These are phyloP conservation scores for Bothrops alternatus DNA, from an alignment of 2,797 vertebrate genomes.

Conservation along the genomic window DNA sequence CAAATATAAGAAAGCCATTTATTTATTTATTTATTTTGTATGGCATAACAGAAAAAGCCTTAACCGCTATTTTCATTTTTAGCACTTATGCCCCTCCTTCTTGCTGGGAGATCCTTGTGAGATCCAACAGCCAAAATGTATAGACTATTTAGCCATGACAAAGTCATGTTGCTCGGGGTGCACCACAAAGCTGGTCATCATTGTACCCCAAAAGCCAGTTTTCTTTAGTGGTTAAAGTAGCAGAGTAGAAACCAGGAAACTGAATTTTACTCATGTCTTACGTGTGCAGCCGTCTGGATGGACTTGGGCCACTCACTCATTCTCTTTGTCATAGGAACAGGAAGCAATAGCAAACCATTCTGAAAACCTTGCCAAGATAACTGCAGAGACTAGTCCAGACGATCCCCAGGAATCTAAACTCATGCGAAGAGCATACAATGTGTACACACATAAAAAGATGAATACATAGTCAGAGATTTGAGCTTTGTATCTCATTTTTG, in stretches of 20 bases:
- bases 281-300: not conserved
- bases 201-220: not conserved
- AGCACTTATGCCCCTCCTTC: not conserved
- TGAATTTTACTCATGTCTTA: not conserved
- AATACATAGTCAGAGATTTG: not conserved
- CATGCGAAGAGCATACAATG: not conserved
- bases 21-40: no score
- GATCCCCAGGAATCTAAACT: not conserved
- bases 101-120: not conserved
- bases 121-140: not conserved
- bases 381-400: not conserved
- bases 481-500: not conserved
- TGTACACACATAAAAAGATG: not conserved
- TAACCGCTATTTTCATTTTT: not conserved
- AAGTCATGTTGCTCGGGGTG: not conserved
- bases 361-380: not conserved
- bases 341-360: not conserved
- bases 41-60: no score
- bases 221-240: not conserved
- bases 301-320: not conserved
- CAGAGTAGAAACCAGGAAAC: not conserved
- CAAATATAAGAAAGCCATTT: not conserved
- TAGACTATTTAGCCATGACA: not conserved
- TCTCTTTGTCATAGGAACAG: not conserved
- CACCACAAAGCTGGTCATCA: not conserved